These are phyloP conservation scores for Agriopis aurantiaria DNA, from an alignment of 2,888 invertebrate genomes.

Conservation along the genomic window DNA sequence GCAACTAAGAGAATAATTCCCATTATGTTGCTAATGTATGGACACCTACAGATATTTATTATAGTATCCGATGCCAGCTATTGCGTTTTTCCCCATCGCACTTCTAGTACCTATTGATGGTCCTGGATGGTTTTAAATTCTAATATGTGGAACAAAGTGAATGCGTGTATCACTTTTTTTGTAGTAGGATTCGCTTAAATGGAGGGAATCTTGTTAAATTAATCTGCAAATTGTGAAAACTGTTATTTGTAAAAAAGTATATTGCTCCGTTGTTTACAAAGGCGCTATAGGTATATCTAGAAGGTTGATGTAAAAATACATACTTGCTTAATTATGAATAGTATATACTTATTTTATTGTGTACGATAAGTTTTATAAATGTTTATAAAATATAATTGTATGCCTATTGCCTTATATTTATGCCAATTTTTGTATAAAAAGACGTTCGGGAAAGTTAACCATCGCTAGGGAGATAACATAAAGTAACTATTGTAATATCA, in stretches of 20 bases:
- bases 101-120: too few relatives aligned
- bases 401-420: constrained; percentile 22
- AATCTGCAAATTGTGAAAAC: not conserved
- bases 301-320: constrained; percentile 1
- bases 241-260: not conserved
- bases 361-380: constrained; percentile 16
- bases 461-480: constrained; percentile 5
- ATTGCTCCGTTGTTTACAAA: constrained; percentile 11
- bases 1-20: not conserved
- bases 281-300: constrained; percentile 1
- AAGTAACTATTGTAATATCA: not conserved
- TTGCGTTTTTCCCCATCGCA: too few relatives aligned
- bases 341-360: constrained; percentile 9
- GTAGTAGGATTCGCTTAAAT: not conserved
- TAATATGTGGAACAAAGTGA: too few relatives aligned
- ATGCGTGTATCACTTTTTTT: not conserved
- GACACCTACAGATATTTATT: too few relatives aligned
- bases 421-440: constrained; percentile 10
- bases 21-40: not conserved
- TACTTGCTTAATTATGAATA: not conserved
- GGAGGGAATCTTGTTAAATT: not conserved
- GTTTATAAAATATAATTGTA: constrained; percentile 11
- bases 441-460: not conserved
- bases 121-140: too few relatives aligned
- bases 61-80: too few relatives aligned